These are phyloP conservation scores for Papilio xuthus DNA, from an alignment of 1,140 invertebrate species.

Conservation along the genomic window DNA sequence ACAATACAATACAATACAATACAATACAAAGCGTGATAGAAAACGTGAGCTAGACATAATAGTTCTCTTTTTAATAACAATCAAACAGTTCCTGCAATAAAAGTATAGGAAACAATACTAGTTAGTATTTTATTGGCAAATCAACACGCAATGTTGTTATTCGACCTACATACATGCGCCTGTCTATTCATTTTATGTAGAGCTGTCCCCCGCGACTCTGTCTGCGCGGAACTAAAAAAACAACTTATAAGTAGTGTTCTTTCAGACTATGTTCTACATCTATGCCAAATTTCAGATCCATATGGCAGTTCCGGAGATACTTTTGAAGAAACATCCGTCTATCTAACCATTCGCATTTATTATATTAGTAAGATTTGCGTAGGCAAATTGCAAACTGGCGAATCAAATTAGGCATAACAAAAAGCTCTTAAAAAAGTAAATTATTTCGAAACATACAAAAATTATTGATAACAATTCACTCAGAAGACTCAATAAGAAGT, in stretches of 20 bases:
- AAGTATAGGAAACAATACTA: constrained; percentile 25
- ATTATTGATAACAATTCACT: not conserved
- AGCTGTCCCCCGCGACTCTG: too few relatives aligned
- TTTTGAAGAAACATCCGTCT: too few relatives aligned
- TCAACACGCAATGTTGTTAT: constrained; percentile 31
- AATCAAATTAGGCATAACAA: not conserved
- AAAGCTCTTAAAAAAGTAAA: too few relatives aligned
- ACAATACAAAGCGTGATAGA: not conserved
- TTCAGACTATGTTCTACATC: too few relatives aligned
- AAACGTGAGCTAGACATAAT: not conserved
- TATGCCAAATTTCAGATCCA: too few relatives aligned
- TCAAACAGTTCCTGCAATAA: constrained; percentile 5
- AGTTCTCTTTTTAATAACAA: constrained; percentile 20
- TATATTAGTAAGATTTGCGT: too few relatives aligned
- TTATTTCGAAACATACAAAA: not conserved
- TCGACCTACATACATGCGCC: constrained; percentile 19
- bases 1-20: not conserved
- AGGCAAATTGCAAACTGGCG: too few relatives aligned
- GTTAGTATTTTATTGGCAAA: constrained; percentile 23
- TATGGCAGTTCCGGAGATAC: too few relatives aligned
- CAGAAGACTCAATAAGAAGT: not conserved
- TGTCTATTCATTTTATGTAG: too few relatives aligned
- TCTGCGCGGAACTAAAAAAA: too few relatives aligned
- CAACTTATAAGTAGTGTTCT: too few relatives aligned
- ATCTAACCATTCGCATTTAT: too few relatives aligned